Percentiles rank a stretch among this genome's conserved stretches.
Evolutionary conservation across 2,797 vertebrate species (phyloP).

Genomic region (Erethizon dorsatum): DNA sequence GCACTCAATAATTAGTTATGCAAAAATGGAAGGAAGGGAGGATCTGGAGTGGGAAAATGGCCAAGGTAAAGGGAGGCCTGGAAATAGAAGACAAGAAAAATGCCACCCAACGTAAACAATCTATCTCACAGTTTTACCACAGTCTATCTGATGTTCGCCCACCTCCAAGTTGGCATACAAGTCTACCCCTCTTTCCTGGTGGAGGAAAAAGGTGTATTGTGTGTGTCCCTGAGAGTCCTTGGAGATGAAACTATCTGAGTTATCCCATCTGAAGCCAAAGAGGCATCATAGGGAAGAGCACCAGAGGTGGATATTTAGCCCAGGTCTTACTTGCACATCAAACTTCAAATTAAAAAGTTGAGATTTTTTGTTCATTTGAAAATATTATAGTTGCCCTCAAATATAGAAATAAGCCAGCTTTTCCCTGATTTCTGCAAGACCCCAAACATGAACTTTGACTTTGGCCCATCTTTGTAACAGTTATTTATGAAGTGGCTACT

Average conservation of each 20-base stretch:
- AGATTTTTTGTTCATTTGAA: background rate
- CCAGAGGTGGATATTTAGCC: background rate
- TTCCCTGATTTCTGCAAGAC: constrained; percentile 24
- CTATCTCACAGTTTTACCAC: background rate
- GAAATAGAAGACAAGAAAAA: background rate
- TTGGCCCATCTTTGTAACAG: background rate
- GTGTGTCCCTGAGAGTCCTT: background rate
- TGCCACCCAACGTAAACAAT: fast-evolving
- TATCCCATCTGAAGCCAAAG: background rate
- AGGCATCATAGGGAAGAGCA: background rate
- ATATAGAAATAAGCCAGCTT: background rate
- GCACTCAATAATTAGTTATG: background rate
- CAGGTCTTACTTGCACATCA: background rate
- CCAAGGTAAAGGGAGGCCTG: background rate
- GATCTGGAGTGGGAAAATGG: background rate
- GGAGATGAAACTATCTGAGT: background rate
- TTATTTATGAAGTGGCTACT: background rate
- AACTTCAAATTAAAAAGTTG: background rate
- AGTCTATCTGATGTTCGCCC: background rate
- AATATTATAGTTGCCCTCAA: background rate
- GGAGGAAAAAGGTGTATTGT: background rate
- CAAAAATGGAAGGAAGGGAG: background rate
- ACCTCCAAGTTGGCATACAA: background rate
- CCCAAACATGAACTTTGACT: background rate
- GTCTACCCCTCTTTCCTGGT: background rate